Evolutionary conservation across 2,797 vertebrate species (phyloP).

Genomic region (Myiotriccus ornatus): DNA sequence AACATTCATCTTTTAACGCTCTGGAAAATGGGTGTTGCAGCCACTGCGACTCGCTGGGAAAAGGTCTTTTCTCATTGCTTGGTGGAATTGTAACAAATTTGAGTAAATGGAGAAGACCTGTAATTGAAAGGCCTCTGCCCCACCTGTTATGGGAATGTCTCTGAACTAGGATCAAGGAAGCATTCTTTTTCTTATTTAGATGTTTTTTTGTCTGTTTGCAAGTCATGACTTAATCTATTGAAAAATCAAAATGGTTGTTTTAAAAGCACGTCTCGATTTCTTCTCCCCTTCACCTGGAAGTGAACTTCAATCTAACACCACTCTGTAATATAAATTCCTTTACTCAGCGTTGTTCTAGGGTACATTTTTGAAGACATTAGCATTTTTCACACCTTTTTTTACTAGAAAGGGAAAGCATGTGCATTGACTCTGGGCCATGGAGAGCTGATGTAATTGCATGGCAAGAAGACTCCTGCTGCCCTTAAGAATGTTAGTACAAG

Average conservation of each 20-base stretch:
- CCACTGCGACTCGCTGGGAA: neutral
- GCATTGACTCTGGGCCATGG: slow-evolving; percentile 38
- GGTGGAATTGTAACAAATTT: neutral
- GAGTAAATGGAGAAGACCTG: neutral
- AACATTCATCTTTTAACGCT: rapidly evolving
- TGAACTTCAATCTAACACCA: neutral
- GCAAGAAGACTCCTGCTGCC: slow-evolving; percentile 57
- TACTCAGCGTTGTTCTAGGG: neutral
- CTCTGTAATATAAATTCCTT: neutral
- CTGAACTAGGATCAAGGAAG: slow-evolving; percentile 68
- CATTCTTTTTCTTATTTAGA: slow-evolving; percentile 53
- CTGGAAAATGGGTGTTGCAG: neutral
- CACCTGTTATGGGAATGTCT: slow-evolving; percentile 63
- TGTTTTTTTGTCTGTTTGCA: slow-evolving; percentile 38
- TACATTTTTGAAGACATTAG: slow-evolving; percentile 21
- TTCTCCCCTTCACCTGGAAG: neutral
- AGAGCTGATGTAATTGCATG: slow-evolving; percentile 63
- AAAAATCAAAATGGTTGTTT: neutral
- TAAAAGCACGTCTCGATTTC: neutral
- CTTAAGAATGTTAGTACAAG: slow-evolving; percentile 69
- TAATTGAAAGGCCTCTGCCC: slow-evolving; percentile 49
- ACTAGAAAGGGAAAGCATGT: slow-evolving; percentile 62
- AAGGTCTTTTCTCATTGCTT: neutral
- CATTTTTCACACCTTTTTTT: slow-evolving; percentile 58
- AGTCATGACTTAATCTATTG: slow-evolving; percentile 6